These are phyloP conservation scores for Rhodinocichla rosea DNA, from an alignment of 2,113 vertebrate genomes.

Conservation along the genomic window DNA sequence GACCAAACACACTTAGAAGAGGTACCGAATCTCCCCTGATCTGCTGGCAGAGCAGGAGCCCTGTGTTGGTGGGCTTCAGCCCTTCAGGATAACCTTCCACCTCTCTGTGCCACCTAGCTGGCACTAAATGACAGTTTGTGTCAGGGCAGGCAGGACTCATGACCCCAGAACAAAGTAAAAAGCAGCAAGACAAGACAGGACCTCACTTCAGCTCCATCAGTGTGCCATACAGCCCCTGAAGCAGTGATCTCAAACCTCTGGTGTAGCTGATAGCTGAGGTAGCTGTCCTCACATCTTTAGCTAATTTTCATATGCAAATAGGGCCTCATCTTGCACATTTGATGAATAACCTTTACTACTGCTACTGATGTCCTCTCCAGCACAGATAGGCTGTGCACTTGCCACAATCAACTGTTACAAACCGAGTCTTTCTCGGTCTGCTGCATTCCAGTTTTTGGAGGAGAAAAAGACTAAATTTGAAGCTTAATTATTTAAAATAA, in stretches of 20 bases:
- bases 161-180: background rate
- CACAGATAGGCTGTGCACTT: background rate
- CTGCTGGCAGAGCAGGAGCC: background rate
- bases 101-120: background rate
- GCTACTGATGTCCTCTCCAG: background rate
- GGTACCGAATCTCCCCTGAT: background rate
- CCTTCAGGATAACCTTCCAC: background rate
- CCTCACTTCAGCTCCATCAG: background rate
- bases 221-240: background rate
- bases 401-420: background rate
- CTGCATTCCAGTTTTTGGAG: background rate
- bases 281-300: background rate
- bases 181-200: background rate
- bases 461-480: background rate
- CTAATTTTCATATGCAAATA: background rate
- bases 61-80: background rate
- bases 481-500: constrained; percentile 36
- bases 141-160: background rate
- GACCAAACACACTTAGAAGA: background rate
- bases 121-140: background rate
- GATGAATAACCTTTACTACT: background rate
- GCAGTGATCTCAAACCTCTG: rapidly evolving
- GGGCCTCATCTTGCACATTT: background rate
- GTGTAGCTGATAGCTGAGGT: background rate
- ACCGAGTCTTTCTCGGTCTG: background rate